Percentiles rank a stretch among this genome's conserved stretches.
These are phyloP conservation scores for Formicarius rufipectus DNA, from an alignment of 2,113 vertebrate genomes.

Conservation along the genomic window DNA sequence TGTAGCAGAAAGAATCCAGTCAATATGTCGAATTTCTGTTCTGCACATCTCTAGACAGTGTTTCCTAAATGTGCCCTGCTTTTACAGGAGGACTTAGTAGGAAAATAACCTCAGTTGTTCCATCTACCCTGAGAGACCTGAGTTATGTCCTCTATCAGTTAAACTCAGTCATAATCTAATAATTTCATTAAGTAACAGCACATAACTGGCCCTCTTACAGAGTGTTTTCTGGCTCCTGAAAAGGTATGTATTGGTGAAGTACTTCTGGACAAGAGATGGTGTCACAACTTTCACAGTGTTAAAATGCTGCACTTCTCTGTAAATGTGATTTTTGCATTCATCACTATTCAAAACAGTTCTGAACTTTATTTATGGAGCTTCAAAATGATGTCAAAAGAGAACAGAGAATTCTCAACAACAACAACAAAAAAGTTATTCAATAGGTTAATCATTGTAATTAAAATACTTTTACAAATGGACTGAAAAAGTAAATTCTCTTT, in stretches of 20 bases:
- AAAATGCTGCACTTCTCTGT: not conserved
- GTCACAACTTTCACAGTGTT: not conserved
- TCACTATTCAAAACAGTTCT: not conserved
- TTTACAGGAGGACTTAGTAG: not conserved
- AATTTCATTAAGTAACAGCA: not conserved
- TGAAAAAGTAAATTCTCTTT: not conserved
- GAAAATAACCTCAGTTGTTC: not conserved
- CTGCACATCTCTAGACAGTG: not conserved
- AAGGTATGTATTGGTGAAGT: not conserved
- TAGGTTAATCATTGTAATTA: not conserved
- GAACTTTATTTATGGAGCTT: not conserved
- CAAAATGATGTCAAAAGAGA: not conserved
- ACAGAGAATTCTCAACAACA: not conserved
- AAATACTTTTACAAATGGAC: not conserved
- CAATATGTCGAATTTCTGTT: not conserved
- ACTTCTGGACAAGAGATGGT: not conserved
- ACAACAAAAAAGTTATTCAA: not conserved
- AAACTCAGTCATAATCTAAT: not conserved
- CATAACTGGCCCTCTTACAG: not conserved
- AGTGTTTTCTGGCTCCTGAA: not conserved
- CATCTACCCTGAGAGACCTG: fast-evolving
- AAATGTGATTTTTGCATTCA: not conserved
- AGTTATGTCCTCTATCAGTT: not conserved
- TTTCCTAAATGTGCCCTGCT: not conserved
- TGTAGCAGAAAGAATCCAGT: not conserved